Base-by-base conservation (phyloP, 2,888 invertebrate genomes). In the Chymomyza fuscimana region DNA sequence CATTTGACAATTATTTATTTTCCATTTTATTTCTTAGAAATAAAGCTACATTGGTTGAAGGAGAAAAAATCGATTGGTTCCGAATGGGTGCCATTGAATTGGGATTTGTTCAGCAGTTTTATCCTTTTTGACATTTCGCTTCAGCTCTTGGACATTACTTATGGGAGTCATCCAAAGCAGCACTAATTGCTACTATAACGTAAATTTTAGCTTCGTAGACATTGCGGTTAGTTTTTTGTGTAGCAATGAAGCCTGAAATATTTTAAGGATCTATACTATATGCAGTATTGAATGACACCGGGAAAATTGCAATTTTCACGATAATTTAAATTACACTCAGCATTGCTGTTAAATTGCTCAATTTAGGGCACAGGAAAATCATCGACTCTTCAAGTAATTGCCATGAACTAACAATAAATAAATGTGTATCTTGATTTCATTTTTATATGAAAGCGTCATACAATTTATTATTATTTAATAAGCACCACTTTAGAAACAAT, bases 61-160 rank as follows among this genome's bases (percentile, higher is more conserved):
- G 54, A 67, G 73, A 66, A 25, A n/a, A 63, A 89, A 88, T 89
- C 86, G 77, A 88, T 88, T 88, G 65, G 89, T 89, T 88, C 81
- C 88, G 78, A 85, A 69, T 85, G 86, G 80, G 64, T 81, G 87
- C 70, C 74, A 77, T 88, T 87, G 66, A 80, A 88, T 88, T 78
- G 77, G 64, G 62, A 58, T 19, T 32, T 46, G 51, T 15, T n/a
- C 60, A 70, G 67, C 63, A 51, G 63, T 65, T 69, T 70, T n/a
- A 25, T 12, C n/a, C 22, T 58, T 32, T 52, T 51, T 73, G 19
- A 46, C 66, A 46, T 77, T 86, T 86, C 74, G 74, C 78, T 86
- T 73, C 83, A 83, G 86, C 79, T 83, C 79, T 82, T 81, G 70
- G 79, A 63, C 66, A 82, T 79, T 64, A 67, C 66, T 70, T 79